Conservation (phyloP, 2,888 invertebrate species). For the Cecidostiba fungosa region DNA sequence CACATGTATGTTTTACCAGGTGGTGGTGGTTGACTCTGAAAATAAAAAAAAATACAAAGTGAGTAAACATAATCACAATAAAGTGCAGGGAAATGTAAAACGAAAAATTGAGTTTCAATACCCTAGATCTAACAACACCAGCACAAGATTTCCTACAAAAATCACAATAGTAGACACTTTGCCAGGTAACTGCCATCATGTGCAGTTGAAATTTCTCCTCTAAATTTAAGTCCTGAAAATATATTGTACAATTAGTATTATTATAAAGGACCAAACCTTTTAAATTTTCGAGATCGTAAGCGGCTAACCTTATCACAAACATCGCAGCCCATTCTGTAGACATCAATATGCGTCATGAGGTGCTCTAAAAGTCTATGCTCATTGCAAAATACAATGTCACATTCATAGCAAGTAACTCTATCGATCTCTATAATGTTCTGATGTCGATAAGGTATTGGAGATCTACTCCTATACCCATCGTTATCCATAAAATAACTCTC, state of each 20-base stretch:
- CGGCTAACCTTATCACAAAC: slow-evolving; percentile 64
- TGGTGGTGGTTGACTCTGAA: slow-evolving; percentile 64
- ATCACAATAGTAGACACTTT: slow-evolving; percentile 65
- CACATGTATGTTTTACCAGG: slow-evolving; percentile 65
- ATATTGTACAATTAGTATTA: slow-evolving; percentile 15
- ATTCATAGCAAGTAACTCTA: slow-evolving; percentile 63
- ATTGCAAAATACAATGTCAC: slow-evolving; percentile 64
- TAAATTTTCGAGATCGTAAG: not conserved
- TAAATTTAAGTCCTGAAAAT: slow-evolving; percentile 64
- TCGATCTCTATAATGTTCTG: slow-evolving; percentile 57
- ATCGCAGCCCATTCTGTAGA: slow-evolving; percentile 65
- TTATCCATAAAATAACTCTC: slow-evolving; percentile 64
- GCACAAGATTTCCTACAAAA: slow-evolving; percentile 66
- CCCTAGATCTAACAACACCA: slow-evolving; percentile 66
- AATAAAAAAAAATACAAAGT: slow-evolving; percentile 27
- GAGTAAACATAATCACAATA: not conserved
- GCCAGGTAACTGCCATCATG: slow-evolving; percentile 67
- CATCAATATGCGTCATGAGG: slow-evolving; percentile 65
- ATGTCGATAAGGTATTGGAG: slow-evolving; percentile 35
- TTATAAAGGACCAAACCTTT: not conserved
- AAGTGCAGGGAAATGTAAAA: not conserved
- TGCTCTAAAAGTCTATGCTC: slow-evolving; percentile 64
- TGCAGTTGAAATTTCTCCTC: slow-evolving; percentile 67
- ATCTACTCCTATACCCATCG: slow-evolving; percentile 52
- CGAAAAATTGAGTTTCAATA: slow-evolving; percentile 29